A percentile compares a stretch with the other conserved stretches of the same genome.
These are phyloP conservation scores for Champsocephalus esox DNA, from an alignment of 2,797 vertebrate genomes.

Conservation along the genomic window DNA sequence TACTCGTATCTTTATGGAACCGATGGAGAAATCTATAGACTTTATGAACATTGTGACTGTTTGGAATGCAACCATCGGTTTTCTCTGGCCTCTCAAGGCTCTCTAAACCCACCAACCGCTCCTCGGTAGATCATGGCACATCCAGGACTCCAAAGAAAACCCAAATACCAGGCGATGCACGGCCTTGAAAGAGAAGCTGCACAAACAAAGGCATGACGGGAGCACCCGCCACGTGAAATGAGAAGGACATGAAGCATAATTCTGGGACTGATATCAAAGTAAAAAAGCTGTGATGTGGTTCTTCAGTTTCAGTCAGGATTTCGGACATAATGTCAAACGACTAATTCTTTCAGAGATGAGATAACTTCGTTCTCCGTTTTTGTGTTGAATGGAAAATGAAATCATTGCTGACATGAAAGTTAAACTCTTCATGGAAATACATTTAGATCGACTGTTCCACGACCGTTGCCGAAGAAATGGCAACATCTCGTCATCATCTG, in stretches of 20 bases:
- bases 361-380: constrained; percentile 6
- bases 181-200: constrained; percentile 30
- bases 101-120: constrained; percentile 17
- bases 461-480: neutral
- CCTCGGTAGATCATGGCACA: constrained; percentile 52
- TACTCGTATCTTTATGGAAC: constrained; percentile 18
- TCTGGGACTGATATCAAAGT: neutral
- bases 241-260: neutral
- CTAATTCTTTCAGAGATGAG: constrained; percentile 44
- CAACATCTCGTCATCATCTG: neutral
- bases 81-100: constrained; percentile 11
- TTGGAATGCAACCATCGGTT: constrained; percentile 33
- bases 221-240: constrained; percentile 35
- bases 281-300: neutral
- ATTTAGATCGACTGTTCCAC: constrained; percentile 9
- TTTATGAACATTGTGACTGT: constrained; percentile 40
- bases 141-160: constrained; percentile 41
- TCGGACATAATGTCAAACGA: constrained; percentile 21
- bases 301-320: constrained; percentile 32
- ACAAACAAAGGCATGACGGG: constrained; percentile 47
- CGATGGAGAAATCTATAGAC: constrained; percentile 7
- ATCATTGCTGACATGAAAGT: constrained; percentile 43
- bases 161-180: constrained; percentile 39
- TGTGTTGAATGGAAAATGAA: constrained; percentile 27
- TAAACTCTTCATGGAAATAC: constrained; percentile 21